phyloP scores from a whole-genome alignment of 1,140 invertebrate species.

The Procambarus virginalis region DNA sequence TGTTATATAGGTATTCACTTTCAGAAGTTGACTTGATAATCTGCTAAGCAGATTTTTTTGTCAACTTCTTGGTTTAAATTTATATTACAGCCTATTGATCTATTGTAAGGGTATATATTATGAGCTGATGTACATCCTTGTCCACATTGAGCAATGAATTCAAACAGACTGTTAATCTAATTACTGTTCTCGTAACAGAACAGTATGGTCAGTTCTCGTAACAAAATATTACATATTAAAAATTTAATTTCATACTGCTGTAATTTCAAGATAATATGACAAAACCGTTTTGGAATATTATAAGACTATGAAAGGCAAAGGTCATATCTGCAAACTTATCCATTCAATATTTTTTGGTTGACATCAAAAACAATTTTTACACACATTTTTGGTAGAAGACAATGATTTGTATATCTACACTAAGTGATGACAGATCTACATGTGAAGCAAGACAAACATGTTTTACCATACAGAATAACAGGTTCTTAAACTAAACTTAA shows the following conservation, averaged over 20 bases:
- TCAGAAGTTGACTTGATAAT: not conserved
- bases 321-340: constrained; percentile 2
- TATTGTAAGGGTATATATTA: not conserved
- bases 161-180: not conserved
- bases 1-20: not conserved
- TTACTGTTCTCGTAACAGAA: not conserved
- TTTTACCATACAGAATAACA: not conserved
- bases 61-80: not conserved
- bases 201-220: not conserved
- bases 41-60: not conserved
- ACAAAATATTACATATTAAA: not conserved
- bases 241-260: not conserved
- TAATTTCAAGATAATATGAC: constrained; percentile 4
- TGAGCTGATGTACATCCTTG: constrained; percentile 3
- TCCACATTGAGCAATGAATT: constrained; percentile 31
- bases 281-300: not conserved
- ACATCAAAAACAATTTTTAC: not conserved
- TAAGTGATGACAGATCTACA: not conserved
- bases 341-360: not conserved
- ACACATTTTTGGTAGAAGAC: not conserved
- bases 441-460: constrained; percentile 8
- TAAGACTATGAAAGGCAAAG: not conserved
- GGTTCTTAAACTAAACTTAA: not conserved
- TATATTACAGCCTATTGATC: not conserved
- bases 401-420: constrained; percentile 3